These are phyloP conservation scores for Crambe crambe DNA, from an alignment of 37 sponge, comb jelly and placozoan genomes.

Conservation along the genomic window DNA sequence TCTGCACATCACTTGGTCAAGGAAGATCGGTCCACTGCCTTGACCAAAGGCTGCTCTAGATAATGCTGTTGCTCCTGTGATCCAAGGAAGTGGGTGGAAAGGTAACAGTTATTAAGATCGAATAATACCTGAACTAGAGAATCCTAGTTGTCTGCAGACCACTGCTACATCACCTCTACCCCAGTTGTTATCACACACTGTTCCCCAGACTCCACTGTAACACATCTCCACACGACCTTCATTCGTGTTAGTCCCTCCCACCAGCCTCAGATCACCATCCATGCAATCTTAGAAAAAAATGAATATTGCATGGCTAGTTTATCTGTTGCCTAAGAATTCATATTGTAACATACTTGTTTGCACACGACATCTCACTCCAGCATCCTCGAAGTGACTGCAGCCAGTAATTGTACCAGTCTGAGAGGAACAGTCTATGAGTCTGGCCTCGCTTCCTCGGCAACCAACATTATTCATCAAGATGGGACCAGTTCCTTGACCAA, in stretches of 20 bases:
- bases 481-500: not conserved
- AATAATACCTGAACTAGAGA: not conserved
- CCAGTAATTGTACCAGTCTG: not conserved
- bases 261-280: not conserved
- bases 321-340: no score
- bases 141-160: slow-evolving; percentile 5
- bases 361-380: not conserved
- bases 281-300: not conserved
- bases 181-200: slow-evolving; percentile 11
- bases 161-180: not conserved
- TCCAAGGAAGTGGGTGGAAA: not conserved
- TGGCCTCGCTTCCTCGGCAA: not conserved
- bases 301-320: no score
- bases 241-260: not conserved
- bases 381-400: not conserved
- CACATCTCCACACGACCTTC: slow-evolving; percentile 14
- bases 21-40: not conserved
- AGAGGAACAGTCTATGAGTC: not conserved
- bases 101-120: not conserved
- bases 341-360: no score
- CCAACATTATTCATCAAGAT: not conserved
- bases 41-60: not conserved
- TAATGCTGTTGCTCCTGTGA: slow-evolving; percentile 7
- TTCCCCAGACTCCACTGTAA: slow-evolving; percentile 1
- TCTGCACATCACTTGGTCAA: not conserved